A percentile compares a stretch with the other conserved stretches of the same genome.
These are phyloP conservation scores for Microchrysa polita DNA, from an alignment of 2,888 invertebrate genomes.

Conservation along the genomic window DNA sequence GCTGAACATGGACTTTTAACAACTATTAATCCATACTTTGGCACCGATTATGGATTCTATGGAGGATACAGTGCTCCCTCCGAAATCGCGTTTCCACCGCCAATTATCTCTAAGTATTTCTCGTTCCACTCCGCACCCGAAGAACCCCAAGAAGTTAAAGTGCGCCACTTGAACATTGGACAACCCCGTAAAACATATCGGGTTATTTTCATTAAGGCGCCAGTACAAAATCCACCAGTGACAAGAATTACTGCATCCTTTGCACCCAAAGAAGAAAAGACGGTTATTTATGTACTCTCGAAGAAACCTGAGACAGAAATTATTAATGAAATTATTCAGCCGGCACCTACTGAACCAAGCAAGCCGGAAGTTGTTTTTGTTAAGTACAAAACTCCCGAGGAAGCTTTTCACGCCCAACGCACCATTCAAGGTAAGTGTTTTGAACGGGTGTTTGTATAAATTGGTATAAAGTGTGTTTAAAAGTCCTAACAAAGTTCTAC, in stretches of 20 bases:
- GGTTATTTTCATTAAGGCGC: conserved; percentile 52
- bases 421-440: conserved; percentile 59
- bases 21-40: not conserved
- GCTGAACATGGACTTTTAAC: conserved; percentile 9
- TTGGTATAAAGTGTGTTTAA: too few relatives aligned
- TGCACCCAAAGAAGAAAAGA: conserved; percentile 63
- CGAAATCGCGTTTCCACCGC: conserved; percentile 6
- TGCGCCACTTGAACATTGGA: conserved; percentile 45
- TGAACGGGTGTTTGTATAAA: too few relatives aligned
- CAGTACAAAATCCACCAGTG: conserved; percentile 38
- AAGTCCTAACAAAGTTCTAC: too few relatives aligned
- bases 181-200: conserved; percentile 50
- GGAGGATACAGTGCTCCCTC: conserved; percentile 16
- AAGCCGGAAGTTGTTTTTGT: conserved; percentile 64
- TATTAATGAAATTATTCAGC: conserved; percentile 57
- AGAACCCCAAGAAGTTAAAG: conserved; percentile 47
- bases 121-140: conserved; percentile 52
- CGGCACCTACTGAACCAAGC: conserved; percentile 55
- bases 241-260: conserved; percentile 47
- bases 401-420: conserved; percentile 60
- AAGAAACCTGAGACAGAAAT: conserved; percentile 59
- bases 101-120: conserved; percentile 51
- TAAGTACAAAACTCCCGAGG: conserved; percentile 61
- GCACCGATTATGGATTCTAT: conserved; percentile 9
- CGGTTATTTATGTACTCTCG: conserved; percentile 62